Evolutionary conservation across 2,797 vertebrate genomes (phyloP).

Genomic region (Pseudopleuronectes americanus): DNA sequence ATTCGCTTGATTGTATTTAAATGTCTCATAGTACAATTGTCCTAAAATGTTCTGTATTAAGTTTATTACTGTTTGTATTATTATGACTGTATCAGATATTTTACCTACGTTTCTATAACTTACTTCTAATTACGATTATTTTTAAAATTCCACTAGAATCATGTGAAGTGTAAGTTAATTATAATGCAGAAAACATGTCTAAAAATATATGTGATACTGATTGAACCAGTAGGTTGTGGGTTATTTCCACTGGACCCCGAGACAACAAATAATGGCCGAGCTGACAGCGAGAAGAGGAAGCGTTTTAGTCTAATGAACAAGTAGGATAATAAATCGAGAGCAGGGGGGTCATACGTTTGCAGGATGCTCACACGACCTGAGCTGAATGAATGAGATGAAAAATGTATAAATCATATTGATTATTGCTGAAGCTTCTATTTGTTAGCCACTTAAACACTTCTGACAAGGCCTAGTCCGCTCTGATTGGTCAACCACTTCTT

Average conservation of each 20-base stretch:
- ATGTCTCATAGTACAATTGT: not conserved
- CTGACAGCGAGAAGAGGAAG: not conserved
- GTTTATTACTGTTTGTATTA: not conserved
- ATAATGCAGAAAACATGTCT: not conserved
- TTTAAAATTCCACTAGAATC: not conserved
- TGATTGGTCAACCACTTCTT: too few relatives aligned
- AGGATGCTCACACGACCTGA: not conserved
- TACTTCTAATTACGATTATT: not conserved
- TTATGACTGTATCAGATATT: not conserved
- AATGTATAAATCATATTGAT: not conserved
- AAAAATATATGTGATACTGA: not conserved
- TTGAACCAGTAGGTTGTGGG: not conserved
- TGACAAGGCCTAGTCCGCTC: too few relatives aligned
- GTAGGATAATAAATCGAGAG: not conserved
- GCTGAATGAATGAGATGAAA: not conserved
- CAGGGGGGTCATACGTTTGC: not conserved
- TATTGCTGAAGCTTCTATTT: too few relatives aligned
- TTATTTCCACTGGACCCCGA: not conserved
- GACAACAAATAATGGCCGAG: not conserved
- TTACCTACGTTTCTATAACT: not conserved
- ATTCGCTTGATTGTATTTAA: not conserved
- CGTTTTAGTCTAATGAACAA: conserved; percentile 1
- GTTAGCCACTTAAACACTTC: too few relatives aligned
- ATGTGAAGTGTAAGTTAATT: not conserved
- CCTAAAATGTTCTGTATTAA: not conserved